Base-by-base conservation (phyloP, 1,140 invertebrate species). In the Notospermus geniculatus region DNA sequence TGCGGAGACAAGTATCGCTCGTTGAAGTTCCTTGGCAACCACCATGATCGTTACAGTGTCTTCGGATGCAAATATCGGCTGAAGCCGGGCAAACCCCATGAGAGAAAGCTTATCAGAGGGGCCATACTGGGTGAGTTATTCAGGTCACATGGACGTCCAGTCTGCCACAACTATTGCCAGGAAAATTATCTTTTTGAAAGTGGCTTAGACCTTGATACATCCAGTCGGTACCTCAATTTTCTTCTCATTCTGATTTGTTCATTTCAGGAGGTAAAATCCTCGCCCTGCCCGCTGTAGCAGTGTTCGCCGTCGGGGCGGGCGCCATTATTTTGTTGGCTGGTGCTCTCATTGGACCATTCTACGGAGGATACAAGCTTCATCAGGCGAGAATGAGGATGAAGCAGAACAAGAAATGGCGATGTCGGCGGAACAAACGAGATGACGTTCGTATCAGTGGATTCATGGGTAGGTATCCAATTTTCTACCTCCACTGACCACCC, bases 21-120 rank as follows among this genome's bases (percentile, higher is more conserved):
- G 17, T 30, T 82, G 15, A 78, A 75, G 55, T 79, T 81, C 55
- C 72, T 83, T 58, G 82, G 82, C 0, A 75, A 82, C 59, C 82
- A 83, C 61, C 75, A 75, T 54, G 80, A 73, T 43, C 72, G 73
- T n/a, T 68, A 81, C 32, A 81, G 80, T 63, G 67, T 80, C 1
- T 76, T 83, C 57, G 82, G 82, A 25, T 83, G 82, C 63, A 82
- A 81, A 65, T 81, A 82, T 55, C 69, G 73, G 17, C 72, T 77
- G 29, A 70, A 77, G 43, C 75, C 80, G 36, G 66, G 83, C 22
- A 71, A 71, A 57, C 80, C 80, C n/a, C 54, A 74, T 1, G 66
- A 77, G 45, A 68, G 82, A 36, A 76, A 73, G 55, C 39, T 78
- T 0, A 74, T 83, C 29, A 63, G 82, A 65, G 81, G 81, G n/a